phyloP scores from a whole-genome alignment of 2,888 invertebrate species.

The Erpobdella octoculata region DNA sequence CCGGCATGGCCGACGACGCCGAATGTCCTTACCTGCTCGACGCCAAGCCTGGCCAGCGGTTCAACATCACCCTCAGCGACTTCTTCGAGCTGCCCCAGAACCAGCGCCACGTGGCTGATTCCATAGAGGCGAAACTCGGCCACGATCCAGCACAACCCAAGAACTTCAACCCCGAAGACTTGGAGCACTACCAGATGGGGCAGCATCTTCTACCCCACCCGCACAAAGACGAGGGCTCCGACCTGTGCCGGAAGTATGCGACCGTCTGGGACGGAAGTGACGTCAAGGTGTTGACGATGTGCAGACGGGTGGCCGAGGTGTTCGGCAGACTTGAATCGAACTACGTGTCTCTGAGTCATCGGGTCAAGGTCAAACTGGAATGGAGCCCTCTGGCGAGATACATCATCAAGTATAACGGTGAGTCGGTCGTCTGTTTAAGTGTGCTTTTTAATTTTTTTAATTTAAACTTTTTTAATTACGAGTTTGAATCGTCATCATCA shows the following conservation, averaged over 20 bases:
- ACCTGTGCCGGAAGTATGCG: slow-evolving; percentile 13
- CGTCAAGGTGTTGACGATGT: slow-evolving; percentile 7
- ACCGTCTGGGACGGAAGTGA: slow-evolving; percentile 19
- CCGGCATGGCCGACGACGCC: not conserved
- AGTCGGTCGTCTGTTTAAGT: too few relatives aligned
- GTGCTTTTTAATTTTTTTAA: too few relatives aligned
- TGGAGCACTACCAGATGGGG: not conserved
- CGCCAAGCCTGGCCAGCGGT: slow-evolving; percentile 4
- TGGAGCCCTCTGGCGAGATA: not conserved
- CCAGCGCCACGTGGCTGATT: not conserved
- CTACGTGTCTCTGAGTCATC: not conserved
- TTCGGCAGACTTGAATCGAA: slow-evolving; percentile 4
- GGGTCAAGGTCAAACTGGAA: not conserved
- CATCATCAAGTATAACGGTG: not conserved
- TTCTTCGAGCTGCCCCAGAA: slow-evolving; percentile 6
- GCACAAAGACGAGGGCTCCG: not conserved
- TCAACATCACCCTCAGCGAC: slow-evolving; percentile 14
- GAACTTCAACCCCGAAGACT: not conserved
- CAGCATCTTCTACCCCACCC: not conserved
- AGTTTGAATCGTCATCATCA: too few relatives aligned
- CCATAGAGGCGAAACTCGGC: not conserved
- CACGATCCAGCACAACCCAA: not conserved
- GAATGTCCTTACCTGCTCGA: slow-evolving; percentile 12
- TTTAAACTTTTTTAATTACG: too few relatives aligned
- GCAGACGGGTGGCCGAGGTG: not conserved